A percentile compares a stretch with the other conserved stretches of the same genome.
Conservation (phyloP, 1,140 invertebrate species). For the Drosophila gunungcola region DNA sequence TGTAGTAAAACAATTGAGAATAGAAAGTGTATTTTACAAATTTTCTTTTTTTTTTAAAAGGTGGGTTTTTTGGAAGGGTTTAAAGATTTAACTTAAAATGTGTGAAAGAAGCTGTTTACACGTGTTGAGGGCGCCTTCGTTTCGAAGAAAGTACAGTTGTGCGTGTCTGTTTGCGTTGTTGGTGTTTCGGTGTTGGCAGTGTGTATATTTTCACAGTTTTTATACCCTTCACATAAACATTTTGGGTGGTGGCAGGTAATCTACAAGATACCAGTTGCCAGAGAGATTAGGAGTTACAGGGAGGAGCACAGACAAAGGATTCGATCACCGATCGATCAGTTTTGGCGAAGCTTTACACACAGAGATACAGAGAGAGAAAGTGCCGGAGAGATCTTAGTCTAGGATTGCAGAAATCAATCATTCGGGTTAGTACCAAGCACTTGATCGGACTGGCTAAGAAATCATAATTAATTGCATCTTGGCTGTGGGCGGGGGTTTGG, state of each 20-base stretch:
- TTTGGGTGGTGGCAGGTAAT: conserved; percentile 11
- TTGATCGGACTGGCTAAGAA: conserved; percentile 30
- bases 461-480: conserved; percentile 25
- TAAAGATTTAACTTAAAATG: conserved; percentile 32
- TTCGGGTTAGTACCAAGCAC: conserved; percentile 53
- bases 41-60: neutral
- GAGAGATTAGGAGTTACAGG: conserved; percentile 25
- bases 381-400: conserved; percentile 41
- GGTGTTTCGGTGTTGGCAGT: conserved; percentile 29
- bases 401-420: conserved; percentile 34
- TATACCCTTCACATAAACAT: conserved; percentile 72
- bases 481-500: conserved; percentile 16
- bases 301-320: conserved; percentile 19
- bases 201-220: conserved; percentile 63
- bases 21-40: conserved; percentile 25
- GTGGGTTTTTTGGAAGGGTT: conserved; percentile 1
- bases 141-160: conserved; percentile 44
- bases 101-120: conserved; percentile 64
- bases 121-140: conserved; percentile 26
- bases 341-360: conserved; percentile 42
- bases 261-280: conserved; percentile 13
- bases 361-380: conserved; percentile 23
- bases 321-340: conserved; percentile 23
- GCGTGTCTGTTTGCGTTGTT: conserved; percentile 54
- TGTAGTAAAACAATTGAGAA: neutral